phyloP scores from a whole-genome alignment of 2,797 vertebrate genomes.

The Pelochelys cantorii region DNA sequence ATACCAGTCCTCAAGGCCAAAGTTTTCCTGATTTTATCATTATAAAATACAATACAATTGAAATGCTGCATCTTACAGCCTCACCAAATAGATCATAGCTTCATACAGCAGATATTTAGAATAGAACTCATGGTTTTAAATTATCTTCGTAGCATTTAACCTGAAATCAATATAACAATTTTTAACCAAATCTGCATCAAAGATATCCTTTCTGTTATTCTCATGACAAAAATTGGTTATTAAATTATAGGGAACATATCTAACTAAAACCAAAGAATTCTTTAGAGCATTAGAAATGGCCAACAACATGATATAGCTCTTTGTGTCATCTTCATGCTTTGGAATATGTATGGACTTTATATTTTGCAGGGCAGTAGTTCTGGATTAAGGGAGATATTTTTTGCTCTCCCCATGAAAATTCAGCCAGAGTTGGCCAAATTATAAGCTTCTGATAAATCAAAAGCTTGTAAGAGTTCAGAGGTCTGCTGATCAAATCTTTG shows the following conservation, averaged over 20 bases:
- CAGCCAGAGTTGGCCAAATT: neutral
- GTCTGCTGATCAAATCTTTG: neutral
- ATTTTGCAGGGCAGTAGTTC: neutral
- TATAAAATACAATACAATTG: neutral
- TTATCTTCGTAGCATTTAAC: neutral
- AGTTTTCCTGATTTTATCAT: neutral
- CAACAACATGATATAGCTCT: neutral
- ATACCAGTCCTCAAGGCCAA: neutral
- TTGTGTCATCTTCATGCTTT: neutral
- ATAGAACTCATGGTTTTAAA: neutral
- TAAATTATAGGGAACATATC: neutral
- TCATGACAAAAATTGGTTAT: neutral
- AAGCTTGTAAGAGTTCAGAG: neutral
- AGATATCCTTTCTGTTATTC: neutral
- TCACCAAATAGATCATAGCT: neutral
- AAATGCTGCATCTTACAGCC: neutral
- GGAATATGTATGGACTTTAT: neutral
- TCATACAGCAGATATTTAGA: neutral
- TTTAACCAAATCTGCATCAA: neutral
- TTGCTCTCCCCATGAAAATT: neutral
- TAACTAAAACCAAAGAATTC: neutral
- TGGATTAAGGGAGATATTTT: neutral
- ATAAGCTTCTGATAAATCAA: neutral
- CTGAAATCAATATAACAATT: neutral
- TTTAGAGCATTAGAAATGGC: neutral